Evolutionary conservation across 2,888 invertebrate genomes (phyloP), one percentile per base, ranked within the genome.

Genomic region (Physocephala rufipes): DNA sequence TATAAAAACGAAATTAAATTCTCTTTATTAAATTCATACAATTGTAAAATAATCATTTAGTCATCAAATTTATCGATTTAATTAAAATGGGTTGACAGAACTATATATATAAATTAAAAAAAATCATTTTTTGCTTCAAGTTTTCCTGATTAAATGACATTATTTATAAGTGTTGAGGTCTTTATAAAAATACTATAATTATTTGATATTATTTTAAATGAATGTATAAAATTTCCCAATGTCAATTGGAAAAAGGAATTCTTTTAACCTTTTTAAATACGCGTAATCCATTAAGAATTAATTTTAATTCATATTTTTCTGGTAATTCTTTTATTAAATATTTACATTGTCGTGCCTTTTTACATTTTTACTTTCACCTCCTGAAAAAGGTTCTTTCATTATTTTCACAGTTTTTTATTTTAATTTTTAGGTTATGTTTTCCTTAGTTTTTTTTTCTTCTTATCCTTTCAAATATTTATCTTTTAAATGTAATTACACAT

Each of bases 401-500:
- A 12, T 19, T 62, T 5, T 26, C 28, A 16, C 15, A 45, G 19
- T 43, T 43, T 13, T 62, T 45, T 13, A 12, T 43, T 62, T 28
- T 5, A 12, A 24, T 45, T 36, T 64, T 16, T n/a, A 61, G 12
- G 28, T 12, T 61, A 26, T 9, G 28, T n/a, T 55, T 55, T 70
- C 45, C 16, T 67, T 36, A 7, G 30, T 24, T n/a, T 58, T 53
- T 70, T 49, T 66, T 26, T 24, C 28, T 62, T 43, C 47, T 47
- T 58, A 26, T 16, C 51, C 36, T 65, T 71, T 43, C 43, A 59
- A 51, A 66, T 74, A 74, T 76, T 76, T 74, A 76, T 76, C 74
- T 76, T 74, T 74, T 71, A 70, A 75, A 76, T 74, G 73, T 75
- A 72, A 76, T 76, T 76, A 73, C 71, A 74, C 74, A 76, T 76